Base-by-base conservation (phyloP, 2,113 vertebrate species). In the Periophthalmodon schlosseri region DNA sequence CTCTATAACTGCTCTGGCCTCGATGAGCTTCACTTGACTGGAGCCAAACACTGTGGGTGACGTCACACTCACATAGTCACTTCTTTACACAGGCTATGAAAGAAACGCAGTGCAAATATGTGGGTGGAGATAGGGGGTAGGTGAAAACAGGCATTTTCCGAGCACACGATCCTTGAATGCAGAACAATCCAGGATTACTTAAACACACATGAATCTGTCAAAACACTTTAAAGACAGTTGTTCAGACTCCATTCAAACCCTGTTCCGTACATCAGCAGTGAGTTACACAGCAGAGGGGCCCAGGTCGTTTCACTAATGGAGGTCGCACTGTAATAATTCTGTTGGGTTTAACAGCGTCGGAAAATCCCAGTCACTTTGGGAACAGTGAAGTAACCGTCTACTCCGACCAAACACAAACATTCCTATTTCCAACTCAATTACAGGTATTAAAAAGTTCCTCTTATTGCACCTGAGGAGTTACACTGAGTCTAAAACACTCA, bases 381-480 rank as follows among this genome's bases (percentile, higher is more conserved):
- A 79, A 77, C 72, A 77, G 56, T 80, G 76, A 80, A 46, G 21
- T 79, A 74, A 86, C 63, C 28, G 63, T 77, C 72, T 73, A 64
- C 50, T 12, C 68, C 58, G 77, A 69, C n/a, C 81, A 84, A 83
- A 75, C 80, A 88, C 68, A 84, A 91, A 77, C 74, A 82, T 73
- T 69, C 77, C 83, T 80, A 86, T 86, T 87, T 85, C 87, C 76
- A 86, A 87, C 82, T 76, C 75, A 74, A 70, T 61, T 85, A 88
- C 89, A 73, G 80, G 82, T 87, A 86, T 88, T 86, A 78, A 89
- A 88, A 84, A 76, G 76, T 84, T 87, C 75, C 83, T 89, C 57
- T 70, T 75, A 63, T 77, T 84, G 88, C 36, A 88, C 67, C 78
- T 80, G 85, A 73, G 85, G 85, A 70, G 87, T 86, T 84, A 84